Conservation (phyloP, 2,797 vertebrate species). For the Sebastolobus altivelis region DNA sequence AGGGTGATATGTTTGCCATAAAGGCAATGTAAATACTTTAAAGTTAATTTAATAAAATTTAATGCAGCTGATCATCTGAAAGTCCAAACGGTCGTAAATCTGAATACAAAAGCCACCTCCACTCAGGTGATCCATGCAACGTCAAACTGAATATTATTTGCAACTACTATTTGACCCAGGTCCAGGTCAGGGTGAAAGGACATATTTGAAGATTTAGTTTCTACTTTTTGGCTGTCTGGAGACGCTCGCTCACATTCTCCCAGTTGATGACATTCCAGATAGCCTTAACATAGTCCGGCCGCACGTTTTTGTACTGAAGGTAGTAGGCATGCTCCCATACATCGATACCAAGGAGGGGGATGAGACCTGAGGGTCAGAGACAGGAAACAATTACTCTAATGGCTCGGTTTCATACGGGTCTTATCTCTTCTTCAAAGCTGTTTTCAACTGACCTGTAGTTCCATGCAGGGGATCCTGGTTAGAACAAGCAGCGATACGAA, state of each 20-base stretch:
- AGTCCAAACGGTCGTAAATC: background rate
- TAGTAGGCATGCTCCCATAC: conserved; percentile 99
- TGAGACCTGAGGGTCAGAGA: conserved; percentile 85
- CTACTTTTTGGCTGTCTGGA: conserved; percentile 88
- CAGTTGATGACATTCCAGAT: conserved; percentile 98
- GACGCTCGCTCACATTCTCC: conserved; percentile 94
- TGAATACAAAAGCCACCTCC: conserved; percentile 6
- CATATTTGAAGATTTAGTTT: conserved; percentile 3
- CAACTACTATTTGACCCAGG: conserved; percentile 41
- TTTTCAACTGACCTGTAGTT: conserved; percentile 89
- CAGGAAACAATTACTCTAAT: background rate
- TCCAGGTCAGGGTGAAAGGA: conserved; percentile 8
- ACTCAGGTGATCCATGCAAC: background rate
- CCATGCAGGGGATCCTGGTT: conserved; percentile 98
- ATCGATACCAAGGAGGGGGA: conserved; percentile 95
- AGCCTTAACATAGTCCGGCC: conserved; percentile 97
- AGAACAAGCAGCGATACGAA: conserved; percentile 90
- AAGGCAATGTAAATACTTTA: background rate
- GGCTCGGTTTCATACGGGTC: background rate
- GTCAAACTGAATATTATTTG: conserved; percentile 39
- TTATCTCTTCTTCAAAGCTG: background rate
- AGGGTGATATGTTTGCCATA: background rate
- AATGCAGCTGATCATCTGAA: conserved; percentile 8
- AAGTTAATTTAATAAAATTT: background rate
- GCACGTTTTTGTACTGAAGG: conserved; percentile 98